Base-by-base conservation (phyloP, 2,888 invertebrate genomes). In the Cancer borealis region DNA sequence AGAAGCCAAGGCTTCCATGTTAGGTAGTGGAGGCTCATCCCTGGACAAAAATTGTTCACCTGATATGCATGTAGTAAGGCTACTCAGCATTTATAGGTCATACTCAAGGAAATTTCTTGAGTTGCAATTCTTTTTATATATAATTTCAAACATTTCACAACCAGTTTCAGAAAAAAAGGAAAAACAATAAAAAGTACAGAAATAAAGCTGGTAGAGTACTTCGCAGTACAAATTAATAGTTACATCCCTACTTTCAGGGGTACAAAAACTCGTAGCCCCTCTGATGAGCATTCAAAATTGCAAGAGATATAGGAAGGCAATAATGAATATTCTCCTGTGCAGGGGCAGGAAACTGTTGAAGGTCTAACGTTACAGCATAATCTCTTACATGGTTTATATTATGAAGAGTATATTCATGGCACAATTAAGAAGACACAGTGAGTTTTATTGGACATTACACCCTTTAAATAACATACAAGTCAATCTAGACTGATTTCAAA, bases 371-470 rank as follows among this genome's bases (percentile, higher is more conserved):
- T 92, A 92, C 88, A 91, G 91, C 45, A 90, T 91, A 91, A 91
- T 91, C 88, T 92, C 91, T 93, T 95, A 93, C 45, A 91, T 88
- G 88, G 87, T 93, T 91, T 93, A 93, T 66, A 91, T 87, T 84
- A 92, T 90, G 92, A 95, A 93, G 94, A 95, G 94, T 95, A 95
- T 95, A 93, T 95, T 93, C 94, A 95, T 95, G 95, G 95, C 95
- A 95, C 95, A 95, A 95, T 95, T 92, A 95, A 95, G 95, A 95
- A 95, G 95, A 95, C 95, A 95, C 95, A 95, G 95, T 95, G 93
- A 95, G 95, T 95, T 95, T 93, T 93, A 93, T 92, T 94, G 95
- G 93, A 94, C 93, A 94, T 91, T 92, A 95, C 94, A 95, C 92
- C 92, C 94, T 94, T 94, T 92, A 49, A 88, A 89, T 92, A 92